Percentiles rank a stretch among this genome's conserved stretches.
Conservation (phyloP, 2,888 invertebrate species). For the Trichacis sp. region DNA sequence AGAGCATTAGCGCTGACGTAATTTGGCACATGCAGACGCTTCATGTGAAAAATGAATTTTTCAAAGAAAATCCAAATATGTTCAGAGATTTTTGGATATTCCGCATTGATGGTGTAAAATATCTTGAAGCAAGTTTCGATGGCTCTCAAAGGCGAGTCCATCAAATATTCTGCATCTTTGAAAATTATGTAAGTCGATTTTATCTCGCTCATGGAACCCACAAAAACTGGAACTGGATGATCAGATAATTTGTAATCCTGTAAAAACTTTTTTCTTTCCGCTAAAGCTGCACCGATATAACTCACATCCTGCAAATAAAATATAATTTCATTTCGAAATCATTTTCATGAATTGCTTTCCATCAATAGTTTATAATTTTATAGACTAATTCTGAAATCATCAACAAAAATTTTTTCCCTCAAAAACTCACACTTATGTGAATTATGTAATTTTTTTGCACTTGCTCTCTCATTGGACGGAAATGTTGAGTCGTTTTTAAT, state of each 20-base stretch:
- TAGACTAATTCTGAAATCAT: too few relatives aligned
- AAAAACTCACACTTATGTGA: conserved; percentile 35
- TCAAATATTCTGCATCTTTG: conserved; percentile 31
- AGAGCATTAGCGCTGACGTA: conserved; percentile 39
- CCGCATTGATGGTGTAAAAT: conserved; percentile 32
- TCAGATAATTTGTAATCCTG: conserved; percentile 31
- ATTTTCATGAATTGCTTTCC: too few relatives aligned
- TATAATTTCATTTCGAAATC: too few relatives aligned
- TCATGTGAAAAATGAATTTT: conserved; percentile 36
- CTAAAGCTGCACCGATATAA: conserved; percentile 29
- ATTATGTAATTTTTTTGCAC: conserved; percentile 41
- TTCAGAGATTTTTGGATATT: conserved; percentile 36
- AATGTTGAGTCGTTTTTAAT: conserved; percentile 37
- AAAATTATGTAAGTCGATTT: conserved; percentile 35
- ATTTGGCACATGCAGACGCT: conserved; percentile 36
- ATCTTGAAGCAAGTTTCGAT: conserved; percentile 39
- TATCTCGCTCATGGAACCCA: conserved; percentile 39
- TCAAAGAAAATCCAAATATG: conserved; percentile 38
- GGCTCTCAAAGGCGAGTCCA: conserved; percentile 39
- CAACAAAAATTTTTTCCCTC: too few relatives aligned
- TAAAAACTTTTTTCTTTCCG: conserved; percentile 30
- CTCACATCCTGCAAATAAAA: conserved; percentile 26
- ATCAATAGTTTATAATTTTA: too few relatives aligned
- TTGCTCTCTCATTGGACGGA: conserved; percentile 39
- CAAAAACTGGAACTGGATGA: conserved; percentile 37